phyloP scores from a whole-genome alignment of 2,797 vertebrate genomes.

The Otolemur crassicaudatus region DNA sequence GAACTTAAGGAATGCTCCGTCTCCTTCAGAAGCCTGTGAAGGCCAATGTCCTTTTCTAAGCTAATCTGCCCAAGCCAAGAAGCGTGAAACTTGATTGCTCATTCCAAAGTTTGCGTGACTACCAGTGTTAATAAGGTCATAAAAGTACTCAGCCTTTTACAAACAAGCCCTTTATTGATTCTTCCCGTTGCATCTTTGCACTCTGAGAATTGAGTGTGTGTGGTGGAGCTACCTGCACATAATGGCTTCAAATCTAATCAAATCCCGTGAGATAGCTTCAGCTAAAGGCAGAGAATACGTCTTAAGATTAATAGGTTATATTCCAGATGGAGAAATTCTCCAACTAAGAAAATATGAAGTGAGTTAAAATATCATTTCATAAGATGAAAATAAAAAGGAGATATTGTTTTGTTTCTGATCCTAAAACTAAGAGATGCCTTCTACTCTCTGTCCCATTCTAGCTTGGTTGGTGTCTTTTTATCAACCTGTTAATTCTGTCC shows the following conservation, averaged over 20 bases:
- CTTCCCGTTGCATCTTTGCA: background rate
- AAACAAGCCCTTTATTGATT: background rate
- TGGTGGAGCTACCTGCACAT: background rate
- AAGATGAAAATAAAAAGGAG: background rate
- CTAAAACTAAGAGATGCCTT: background rate
- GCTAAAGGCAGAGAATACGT: background rate
- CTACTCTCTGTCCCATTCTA: background rate
- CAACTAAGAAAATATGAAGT: background rate
- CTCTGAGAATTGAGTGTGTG: background rate
- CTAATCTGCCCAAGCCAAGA: background rate
- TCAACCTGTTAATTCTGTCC: background rate
- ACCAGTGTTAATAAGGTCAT: background rate
- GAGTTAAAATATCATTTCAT: background rate
- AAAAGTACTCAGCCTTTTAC: background rate
- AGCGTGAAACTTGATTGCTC: background rate
- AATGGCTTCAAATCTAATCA: background rate
- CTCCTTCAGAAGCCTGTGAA: background rate
- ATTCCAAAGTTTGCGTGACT: background rate
- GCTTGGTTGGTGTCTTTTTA: background rate
- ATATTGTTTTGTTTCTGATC: background rate
- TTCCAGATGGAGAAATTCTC: background rate
- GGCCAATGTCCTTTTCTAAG: background rate
- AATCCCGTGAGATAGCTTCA: background rate
- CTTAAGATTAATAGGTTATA: background rate
- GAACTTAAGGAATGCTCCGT: slow-evolving; percentile 8